phyloP scores from a whole-genome alignment of 2,888 invertebrate genomes.

The Camptogramma bilineatum region DNA sequence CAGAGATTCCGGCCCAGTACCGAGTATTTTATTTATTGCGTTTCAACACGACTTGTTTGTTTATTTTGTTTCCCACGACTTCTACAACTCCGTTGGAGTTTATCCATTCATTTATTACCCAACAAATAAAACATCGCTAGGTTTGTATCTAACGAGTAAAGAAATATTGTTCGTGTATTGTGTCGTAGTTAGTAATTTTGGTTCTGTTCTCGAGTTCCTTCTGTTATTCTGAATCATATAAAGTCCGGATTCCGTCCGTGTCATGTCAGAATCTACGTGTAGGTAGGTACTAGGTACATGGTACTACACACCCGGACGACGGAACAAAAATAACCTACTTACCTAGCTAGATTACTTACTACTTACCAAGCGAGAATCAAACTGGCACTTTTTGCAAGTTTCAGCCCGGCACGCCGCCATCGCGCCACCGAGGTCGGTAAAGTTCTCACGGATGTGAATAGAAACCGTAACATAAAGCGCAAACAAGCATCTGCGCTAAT shows the following conservation, averaged over 20 bases:
- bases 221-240: background rate
- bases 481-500: slow-evolving; percentile 29
- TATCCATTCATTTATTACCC: slow-evolving; percentile 48
- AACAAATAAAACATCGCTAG: background rate
- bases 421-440: background rate
- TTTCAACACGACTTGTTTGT: slow-evolving; percentile 62
- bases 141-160: background rate
- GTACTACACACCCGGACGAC: no score
- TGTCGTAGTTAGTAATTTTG: background rate
- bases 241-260: background rate
- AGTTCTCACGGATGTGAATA: slow-evolving; percentile 36
- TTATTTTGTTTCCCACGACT: slow-evolving; percentile 70
- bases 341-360: no score
- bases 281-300: no score
- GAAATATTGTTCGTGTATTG: background rate
- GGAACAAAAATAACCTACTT: background rate
- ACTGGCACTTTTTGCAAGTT: background rate
- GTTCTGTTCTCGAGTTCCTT: background rate
- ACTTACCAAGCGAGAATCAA: background rate
- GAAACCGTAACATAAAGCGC: slow-evolving; percentile 34
- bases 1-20: slow-evolving; percentile 74
- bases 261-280: no score
- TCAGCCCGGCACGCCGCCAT: background rate
- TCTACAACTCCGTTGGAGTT: slow-evolving; percentile 65
- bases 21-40: slow-evolving; percentile 61